Conservation (phyloP, 2,888 invertebrate species). For the Acronicta aceris region DNA sequence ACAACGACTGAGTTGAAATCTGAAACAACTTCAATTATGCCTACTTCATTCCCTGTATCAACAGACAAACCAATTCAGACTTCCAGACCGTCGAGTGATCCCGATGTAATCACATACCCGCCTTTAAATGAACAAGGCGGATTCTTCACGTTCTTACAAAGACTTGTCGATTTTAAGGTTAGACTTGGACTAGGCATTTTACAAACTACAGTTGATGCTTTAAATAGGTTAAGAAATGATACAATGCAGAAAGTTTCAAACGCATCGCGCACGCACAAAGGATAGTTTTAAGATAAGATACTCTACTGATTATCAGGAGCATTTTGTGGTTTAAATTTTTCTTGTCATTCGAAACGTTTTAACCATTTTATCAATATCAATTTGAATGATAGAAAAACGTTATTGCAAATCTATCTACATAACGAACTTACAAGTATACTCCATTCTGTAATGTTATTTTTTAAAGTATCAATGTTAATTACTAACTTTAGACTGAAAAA, state of each 20-base stretch:
- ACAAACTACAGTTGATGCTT: constrained; percentile 91
- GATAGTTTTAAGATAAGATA: constrained; percentile 16
- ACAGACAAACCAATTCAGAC: constrained; percentile 65
- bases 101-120: constrained; percentile 81
- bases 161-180: constrained; percentile 91
- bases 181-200: constrained; percentile 91
- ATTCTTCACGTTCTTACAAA: constrained; percentile 90
- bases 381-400: constrained; percentile 19
- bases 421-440: not conserved
- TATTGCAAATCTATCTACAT: not conserved
- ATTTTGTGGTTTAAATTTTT: constrained; percentile 20
- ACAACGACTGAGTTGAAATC: constrained; percentile 78
- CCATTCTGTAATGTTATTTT: constrained; percentile 3
- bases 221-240: constrained; percentile 91
- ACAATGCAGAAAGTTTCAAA: constrained; percentile 70
- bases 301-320: constrained; percentile 1
- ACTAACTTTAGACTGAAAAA: constrained; percentile 34
- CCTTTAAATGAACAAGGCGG: constrained; percentile 78
- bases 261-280: constrained; percentile 61
- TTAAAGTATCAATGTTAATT: not conserved
- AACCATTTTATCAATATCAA: not conserved
- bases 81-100: constrained; percentile 52
- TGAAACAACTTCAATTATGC: constrained; percentile 78
- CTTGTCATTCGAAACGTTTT: constrained; percentile 10
- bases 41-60: constrained; percentile 65